Evolutionary conservation across 2,113 vertebrate genomes (phyloP), one percentile per base, ranked within the genome.

Genomic region (Prolemur simus): DNA sequence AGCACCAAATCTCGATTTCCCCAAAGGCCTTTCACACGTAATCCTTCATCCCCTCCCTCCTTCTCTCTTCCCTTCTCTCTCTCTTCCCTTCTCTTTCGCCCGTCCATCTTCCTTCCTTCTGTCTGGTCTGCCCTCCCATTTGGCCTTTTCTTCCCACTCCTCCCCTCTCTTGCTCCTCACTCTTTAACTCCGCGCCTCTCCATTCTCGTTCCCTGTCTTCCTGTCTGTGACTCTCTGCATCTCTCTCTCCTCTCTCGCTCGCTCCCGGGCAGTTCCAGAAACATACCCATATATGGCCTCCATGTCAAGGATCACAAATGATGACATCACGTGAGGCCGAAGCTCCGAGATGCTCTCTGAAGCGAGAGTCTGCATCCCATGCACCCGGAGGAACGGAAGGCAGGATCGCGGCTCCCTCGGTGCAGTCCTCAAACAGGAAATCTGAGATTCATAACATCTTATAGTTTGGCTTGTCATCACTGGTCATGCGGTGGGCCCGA

Each of bases 401-500:
- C 97, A 85, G 94, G 78, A 83, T 34, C 82, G 76, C 97, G 58
- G 97, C 98, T 98, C 96, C 96, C 97, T 92, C 95, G 0, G 73
- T 92, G 96, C 96, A 85, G 42, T 97, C 97, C 98, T 97, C 98
- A 96, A 91, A 96, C 97, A 97, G 98, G 99, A 99, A 99, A 99
- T 98, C 97, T 99, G 98, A 99, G 98, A 98, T 97, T 98, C 97
- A 64, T 87, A 98, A 84, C 98, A 98, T 98, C 98, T 98, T 98
- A 98, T 97, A 98, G 98, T 98, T 98, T 99, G 98, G 99, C 98
- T 98, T 97, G 98, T 98, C 98, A 97, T 97, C 92, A 0, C 82
- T 95, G 98, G 98, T 99, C 99, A 99, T 99, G 99, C 98, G 98
- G 97, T 98, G 98, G 98, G 98, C 98, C 98, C 96, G 98, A 99